These are phyloP conservation scores for Eulemur mongoz DNA, from an alignment of 2,797 vertebrate species.

Conservation along the genomic window DNA sequence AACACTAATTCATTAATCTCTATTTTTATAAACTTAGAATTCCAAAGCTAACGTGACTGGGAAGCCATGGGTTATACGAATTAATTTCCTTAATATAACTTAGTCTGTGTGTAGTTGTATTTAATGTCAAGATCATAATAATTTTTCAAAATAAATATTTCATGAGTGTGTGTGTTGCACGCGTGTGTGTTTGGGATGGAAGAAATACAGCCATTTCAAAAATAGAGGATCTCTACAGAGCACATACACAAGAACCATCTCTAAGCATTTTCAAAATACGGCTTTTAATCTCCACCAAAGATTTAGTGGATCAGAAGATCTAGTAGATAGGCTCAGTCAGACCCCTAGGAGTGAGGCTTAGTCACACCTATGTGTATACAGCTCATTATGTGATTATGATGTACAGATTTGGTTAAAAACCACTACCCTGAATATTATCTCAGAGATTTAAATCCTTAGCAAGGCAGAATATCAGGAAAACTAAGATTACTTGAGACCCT, in stretches of 20 bases:
- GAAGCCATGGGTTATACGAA: neutral
- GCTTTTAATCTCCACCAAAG: neutral
- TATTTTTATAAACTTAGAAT: neutral
- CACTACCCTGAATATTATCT: neutral
- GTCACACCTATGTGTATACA: fast-evolving
- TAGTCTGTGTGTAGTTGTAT: neutral
- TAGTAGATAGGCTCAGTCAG: neutral
- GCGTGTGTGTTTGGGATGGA: neutral
- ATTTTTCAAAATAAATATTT: neutral
- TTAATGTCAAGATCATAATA: neutral
- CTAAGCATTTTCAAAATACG: neutral
- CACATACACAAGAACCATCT: neutral
- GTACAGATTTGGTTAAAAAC: neutral
- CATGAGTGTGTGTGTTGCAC: no score
- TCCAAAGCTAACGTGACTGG: neutral
- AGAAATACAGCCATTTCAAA: neutral
- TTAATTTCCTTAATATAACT: neutral
- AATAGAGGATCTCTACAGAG: fast-evolving
- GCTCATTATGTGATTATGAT: neutral
- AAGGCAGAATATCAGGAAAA: neutral
- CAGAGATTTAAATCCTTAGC: neutral
- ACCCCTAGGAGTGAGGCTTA: neutral
- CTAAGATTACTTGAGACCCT: neutral
- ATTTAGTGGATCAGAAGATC: neutral
- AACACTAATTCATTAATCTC: neutral